Evolutionary conservation across 2,113 vertebrate genomes (phyloP).

Genomic region (Gobiocypris rarus): DNA sequence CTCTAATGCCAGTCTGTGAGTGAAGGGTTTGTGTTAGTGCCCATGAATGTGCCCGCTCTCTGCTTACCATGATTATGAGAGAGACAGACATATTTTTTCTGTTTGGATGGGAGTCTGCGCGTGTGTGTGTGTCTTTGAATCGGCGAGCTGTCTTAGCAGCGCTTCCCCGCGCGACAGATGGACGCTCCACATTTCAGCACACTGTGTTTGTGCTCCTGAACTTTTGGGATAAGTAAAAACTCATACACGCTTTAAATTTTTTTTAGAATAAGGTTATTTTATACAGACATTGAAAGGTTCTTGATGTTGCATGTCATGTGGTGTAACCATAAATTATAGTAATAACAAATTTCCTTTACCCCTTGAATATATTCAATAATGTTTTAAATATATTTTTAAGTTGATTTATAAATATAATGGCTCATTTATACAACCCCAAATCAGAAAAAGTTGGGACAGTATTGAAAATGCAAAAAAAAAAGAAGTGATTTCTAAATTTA

Average conservation of each 20-base stretch:
- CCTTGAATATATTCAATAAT: too few species aligned
- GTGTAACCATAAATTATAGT: too few species aligned
- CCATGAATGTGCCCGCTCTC: slow-evolving; percentile 37
- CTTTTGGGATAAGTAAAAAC: slow-evolving; percentile 54
- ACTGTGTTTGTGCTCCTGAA: slow-evolving; percentile 58
- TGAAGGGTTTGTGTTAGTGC: slow-evolving; percentile 39
- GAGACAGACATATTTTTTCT: neutral
- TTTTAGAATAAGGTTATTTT: neutral
- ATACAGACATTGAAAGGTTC: too few species aligned
- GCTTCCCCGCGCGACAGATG: slow-evolving; percentile 83
- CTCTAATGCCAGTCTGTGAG: slow-evolving; percentile 54
- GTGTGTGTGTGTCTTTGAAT: slow-evolving; percentile 70
- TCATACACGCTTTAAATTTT: neutral
- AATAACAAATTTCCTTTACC: too few species aligned
- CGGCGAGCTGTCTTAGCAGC: slow-evolving; percentile 73
- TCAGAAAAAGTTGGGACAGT: too few species aligned
- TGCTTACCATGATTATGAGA: slow-evolving; percentile 29
- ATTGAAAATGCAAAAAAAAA: too few species aligned
- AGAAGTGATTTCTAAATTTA: too few species aligned
- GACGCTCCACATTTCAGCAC: slow-evolving; percentile 78
- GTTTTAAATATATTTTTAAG: too few species aligned
- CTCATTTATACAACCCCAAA: too few species aligned
- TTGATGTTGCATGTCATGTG: too few species aligned
- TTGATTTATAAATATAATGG: neutral
- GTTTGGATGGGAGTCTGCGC: slow-evolving; percentile 41